These are phyloP conservation scores for Pantherophis guttatus DNA, from an alignment of 2,113 vertebrate genomes.

Conservation along the genomic window DNA sequence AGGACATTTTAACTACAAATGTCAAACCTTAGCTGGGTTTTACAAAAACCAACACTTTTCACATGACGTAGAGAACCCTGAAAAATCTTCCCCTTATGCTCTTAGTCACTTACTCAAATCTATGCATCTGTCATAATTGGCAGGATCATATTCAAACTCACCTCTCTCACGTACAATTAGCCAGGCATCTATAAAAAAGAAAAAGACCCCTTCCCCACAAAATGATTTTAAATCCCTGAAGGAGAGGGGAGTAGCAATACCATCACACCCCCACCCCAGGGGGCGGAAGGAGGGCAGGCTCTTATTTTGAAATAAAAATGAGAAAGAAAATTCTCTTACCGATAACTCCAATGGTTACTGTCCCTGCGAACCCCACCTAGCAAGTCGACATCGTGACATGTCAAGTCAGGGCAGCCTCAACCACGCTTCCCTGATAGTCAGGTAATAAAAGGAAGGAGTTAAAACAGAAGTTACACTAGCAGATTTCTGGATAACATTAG, in stretches of 20 bases:
- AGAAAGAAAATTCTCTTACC: conserved; percentile 86
- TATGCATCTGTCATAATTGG: neutral
- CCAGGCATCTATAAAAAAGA: conserved; percentile 26
- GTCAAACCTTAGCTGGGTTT: neutral
- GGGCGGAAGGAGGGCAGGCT: conserved; percentile 23
- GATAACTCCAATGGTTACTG: conserved; percentile 79
- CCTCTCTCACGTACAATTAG: neutral
- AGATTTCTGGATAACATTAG: conserved; percentile 78
- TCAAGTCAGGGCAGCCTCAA: conserved; percentile 83
- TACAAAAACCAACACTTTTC: neutral
- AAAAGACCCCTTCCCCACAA: conserved; percentile 21
- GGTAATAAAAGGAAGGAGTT: conserved; percentile 94
- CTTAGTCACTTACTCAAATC: conserved; percentile 1
- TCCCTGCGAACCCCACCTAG: conserved; percentile 82
- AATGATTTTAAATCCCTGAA: neutral
- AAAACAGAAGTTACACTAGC: conserved; percentile 79
- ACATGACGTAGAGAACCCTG: neutral
- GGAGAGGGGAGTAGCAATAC: conserved; percentile 14
- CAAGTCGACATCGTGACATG: conserved; percentile 85
- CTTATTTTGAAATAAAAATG: conserved; percentile 60
- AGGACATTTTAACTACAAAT: neutral
- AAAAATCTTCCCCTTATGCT: neutral
- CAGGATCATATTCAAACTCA: neutral
- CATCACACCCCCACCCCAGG: conserved; percentile 57
- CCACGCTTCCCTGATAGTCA: conserved; percentile 92